Evolutionary conservation across 2,113 vertebrate species (phyloP).

Genomic region (Hypocryptadius cinnamomeus): DNA sequence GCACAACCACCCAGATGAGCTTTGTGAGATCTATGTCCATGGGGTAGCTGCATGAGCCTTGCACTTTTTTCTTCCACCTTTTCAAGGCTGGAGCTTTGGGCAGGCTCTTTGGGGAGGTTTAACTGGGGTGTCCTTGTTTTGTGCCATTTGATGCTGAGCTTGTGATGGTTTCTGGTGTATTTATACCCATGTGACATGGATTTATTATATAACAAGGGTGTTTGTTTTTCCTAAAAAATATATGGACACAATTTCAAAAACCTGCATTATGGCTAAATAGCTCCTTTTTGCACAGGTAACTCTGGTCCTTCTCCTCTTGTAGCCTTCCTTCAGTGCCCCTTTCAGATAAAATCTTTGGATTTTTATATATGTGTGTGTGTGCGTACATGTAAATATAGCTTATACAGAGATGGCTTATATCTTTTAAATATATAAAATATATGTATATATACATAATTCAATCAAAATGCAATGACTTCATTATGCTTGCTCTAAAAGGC

Average conservation of each 20-base stretch:
- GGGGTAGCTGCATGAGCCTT: background rate
- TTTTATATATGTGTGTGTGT: accelerated
- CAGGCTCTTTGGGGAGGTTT: background rate
- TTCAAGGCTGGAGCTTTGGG: background rate
- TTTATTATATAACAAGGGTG: background rate
- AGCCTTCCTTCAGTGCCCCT: background rate
- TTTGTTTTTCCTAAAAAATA: too few relatives aligned
- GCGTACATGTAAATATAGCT: background rate
- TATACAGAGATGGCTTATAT: background rate
- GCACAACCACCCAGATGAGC: background rate
- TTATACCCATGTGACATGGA: accelerated
- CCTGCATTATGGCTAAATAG: background rate
- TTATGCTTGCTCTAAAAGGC: background rate
- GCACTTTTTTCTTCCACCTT: background rate
- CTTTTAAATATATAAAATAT: too few relatives aligned
- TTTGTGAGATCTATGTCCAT: accelerated
- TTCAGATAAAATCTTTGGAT: background rate
- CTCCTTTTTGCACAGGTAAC: background rate
- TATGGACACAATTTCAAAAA: background rate
- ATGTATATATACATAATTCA: background rate
- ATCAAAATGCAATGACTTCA: background rate
- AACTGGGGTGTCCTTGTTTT: background rate
- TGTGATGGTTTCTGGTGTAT: background rate
- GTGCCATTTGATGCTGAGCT: background rate
- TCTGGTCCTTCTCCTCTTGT: background rate